Evolutionary conservation across 2,113 vertebrate species (phyloP), one percentile per base, ranked within the genome.

Genomic region (Corythoichthys intestinalis): DNA sequence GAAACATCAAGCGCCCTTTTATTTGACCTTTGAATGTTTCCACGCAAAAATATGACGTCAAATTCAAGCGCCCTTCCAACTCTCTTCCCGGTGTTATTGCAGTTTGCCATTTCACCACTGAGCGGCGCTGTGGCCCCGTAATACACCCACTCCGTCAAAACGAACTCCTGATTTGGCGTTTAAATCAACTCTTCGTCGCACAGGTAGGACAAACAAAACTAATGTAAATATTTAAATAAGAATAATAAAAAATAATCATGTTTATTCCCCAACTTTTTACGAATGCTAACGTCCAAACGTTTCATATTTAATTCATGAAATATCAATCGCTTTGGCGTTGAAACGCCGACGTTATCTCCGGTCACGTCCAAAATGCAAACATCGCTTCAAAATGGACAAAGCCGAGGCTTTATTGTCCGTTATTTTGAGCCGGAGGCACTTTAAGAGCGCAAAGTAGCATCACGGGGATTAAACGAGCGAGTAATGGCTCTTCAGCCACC

Each of bases 401-500:
- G 82, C 82, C 86, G 77, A 79, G 82, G 86, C 81, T 65, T 68
- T 72, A 60, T 83, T 74, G 14, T 15, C 20, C 41, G 74, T 87
- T 83, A 78, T 71, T 78, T 69, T 38, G 44, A 64, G 73, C 71
- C 34, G 44, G 57, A 56, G 70, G 46, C 75, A 75, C 70, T 80
- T 81, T 65, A 48, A 44, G 70, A 58, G 72, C 74, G 76, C 74
- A 66, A 73, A 81, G 69, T 48, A 34, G 74, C 63, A 65, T 80
- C 75, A 83, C 80, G 78, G 58, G 81, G 81, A 84, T 83, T 83
- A 79, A 86, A 88, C 83, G 82, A 88, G 83, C 77, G 4, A 0
- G 77, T 88, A 90, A 90, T 90, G 78, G 77, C 69, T 67, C 59
- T 49, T 63, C 41, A 48, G 71, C 84, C 85, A 87, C 88, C 87